These are phyloP conservation scores for Drosophila persimilis DNA, from an alignment of 1,140 invertebrate species.

Conservation along the genomic window DNA sequence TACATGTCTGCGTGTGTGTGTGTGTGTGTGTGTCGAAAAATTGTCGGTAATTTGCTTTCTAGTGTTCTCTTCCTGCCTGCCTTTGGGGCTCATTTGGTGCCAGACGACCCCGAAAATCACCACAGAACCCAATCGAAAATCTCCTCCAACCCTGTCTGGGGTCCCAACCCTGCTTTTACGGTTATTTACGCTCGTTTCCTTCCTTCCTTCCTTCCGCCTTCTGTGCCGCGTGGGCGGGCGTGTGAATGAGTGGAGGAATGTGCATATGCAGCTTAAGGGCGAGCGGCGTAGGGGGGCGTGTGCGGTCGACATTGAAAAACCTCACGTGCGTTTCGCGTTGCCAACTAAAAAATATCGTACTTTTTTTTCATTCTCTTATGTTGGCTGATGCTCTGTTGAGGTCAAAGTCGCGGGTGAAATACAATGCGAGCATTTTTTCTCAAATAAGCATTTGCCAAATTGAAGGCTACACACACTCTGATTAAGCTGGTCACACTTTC, in stretches of 20 bases:
- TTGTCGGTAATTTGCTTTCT: conserved; percentile 68
- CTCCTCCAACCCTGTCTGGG: conserved; percentile 4
- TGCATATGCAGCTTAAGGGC: too few species aligned
- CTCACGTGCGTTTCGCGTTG: conserved; percentile 69
- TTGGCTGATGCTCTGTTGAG: conserved; percentile 29
- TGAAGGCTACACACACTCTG: conserved; percentile 10
- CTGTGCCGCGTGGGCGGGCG: background rate
- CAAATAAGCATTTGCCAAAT: conserved; percentile 16
- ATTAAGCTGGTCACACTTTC: conserved; percentile 35
- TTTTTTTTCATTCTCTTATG: conserved; percentile 23
- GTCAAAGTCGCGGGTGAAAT: conserved; percentile 36
- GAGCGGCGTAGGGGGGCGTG: conserved; percentile 4
- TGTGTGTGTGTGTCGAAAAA: conserved; percentile 34
- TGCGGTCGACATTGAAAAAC: conserved; percentile 53
- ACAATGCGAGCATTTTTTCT: conserved; percentile 32
- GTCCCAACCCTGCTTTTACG: background rate
- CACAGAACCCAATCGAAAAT: conserved; percentile 24
- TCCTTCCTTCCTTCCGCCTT: conserved; percentile 63
- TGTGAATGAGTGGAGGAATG: conserved; percentile 20
- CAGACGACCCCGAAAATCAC: conserved; percentile 29
- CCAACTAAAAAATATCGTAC: conserved; percentile 41
- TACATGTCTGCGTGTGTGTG: conserved; percentile 8
- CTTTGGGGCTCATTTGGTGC: conserved; percentile 47
- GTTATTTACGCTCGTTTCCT: conserved; percentile 28
- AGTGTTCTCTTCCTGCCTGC: conserved; percentile 65